Conservation (phyloP, 2,113 vertebrate genomes). For the Monopterus albus region DNA sequence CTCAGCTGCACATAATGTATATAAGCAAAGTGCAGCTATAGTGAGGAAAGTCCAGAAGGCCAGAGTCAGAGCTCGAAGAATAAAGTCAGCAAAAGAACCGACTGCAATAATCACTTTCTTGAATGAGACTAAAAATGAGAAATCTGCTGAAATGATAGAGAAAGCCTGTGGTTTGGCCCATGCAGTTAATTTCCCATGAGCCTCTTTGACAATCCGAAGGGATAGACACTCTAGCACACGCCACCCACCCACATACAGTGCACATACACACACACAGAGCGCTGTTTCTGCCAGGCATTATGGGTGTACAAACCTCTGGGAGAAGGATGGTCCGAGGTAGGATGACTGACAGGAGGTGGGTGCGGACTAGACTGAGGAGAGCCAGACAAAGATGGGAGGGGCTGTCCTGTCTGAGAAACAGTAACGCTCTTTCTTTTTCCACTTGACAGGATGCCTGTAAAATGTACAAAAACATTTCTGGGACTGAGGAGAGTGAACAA, state of each 20-base stretch:
- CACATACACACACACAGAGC: conserved; percentile 49
- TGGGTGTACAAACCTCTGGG: conserved; percentile 57
- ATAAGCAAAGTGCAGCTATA: conserved; percentile 49
- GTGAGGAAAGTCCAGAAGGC: conserved; percentile 54
- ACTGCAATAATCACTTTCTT: conserved; percentile 72
- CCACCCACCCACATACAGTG: conserved; percentile 71
- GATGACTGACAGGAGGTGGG: conserved; percentile 65
- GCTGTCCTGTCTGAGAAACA: conserved; percentile 31
- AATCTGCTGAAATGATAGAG: conserved; percentile 83
- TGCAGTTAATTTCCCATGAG: conserved; percentile 78
- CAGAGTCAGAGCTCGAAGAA: conserved; percentile 35
- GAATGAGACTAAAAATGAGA: conserved; percentile 73
- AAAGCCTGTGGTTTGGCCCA: conserved; percentile 78
- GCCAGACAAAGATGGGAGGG: conserved; percentile 33
- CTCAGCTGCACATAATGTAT: conserved; percentile 45
- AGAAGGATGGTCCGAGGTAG: conserved; percentile 31
- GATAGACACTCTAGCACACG: conserved; percentile 81
- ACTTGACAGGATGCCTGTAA: conserved; percentile 31
- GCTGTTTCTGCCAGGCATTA: conserved; percentile 51
- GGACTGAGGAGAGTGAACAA: conserved; percentile 31
- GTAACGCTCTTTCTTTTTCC: conserved; percentile 45
- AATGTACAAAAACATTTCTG: conserved; percentile 30
- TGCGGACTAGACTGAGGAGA: conserved; percentile 33
- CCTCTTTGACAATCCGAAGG: conserved; percentile 79
- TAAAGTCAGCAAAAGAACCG: conserved; percentile 52